Conservation (phyloP, 2,888 invertebrate genomes). For the Tenthredo amoena region DNA sequence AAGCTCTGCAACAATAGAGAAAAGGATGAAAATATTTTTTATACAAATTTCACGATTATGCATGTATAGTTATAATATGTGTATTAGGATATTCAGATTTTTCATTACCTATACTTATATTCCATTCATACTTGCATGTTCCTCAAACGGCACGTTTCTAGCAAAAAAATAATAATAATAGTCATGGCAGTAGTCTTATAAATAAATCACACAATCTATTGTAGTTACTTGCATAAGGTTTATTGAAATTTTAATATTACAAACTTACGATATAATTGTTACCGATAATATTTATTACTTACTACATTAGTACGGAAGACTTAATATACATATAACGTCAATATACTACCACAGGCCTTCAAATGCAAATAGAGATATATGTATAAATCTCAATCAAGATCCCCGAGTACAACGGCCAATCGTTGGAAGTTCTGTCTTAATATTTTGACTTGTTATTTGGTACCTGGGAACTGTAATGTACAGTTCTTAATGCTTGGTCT, state of each 20-base stretch:
- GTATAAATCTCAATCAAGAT: neutral
- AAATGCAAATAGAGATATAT: neutral
- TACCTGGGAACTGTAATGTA: slow-evolving; percentile 18
- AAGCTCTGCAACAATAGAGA: slow-evolving; percentile 80
- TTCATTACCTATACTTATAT: slow-evolving; percentile 46
- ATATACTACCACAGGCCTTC: slow-evolving; percentile 27
- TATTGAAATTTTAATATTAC: slow-evolving; percentile 36
- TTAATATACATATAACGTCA: slow-evolving; percentile 2
- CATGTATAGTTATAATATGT: slow-evolving; percentile 35
- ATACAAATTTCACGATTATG: neutral
- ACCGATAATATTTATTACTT: slow-evolving; percentile 25
- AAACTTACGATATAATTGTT: slow-evolving; percentile 54
- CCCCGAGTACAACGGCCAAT: neutral
- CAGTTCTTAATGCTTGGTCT: slow-evolving; percentile 49
- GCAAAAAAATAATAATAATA: slow-evolving; percentile 22
- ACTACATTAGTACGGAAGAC: slow-evolving; percentile 40
- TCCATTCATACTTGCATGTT: slow-evolving; percentile 57
- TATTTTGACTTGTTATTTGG: slow-evolving; percentile 31
- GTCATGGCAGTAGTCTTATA: slow-evolving; percentile 24
- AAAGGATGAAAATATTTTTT: slow-evolving; percentile 50
- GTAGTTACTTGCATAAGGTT: slow-evolving; percentile 1
- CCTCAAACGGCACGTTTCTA: slow-evolving; percentile 49
- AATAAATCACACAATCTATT: slow-evolving; percentile 38
- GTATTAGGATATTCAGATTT: slow-evolving; percentile 33
- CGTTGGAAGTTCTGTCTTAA: slow-evolving; percentile 17